Conservation (phyloP, 2,888 invertebrate genomes). For the Microctonus brassicae region DNA sequence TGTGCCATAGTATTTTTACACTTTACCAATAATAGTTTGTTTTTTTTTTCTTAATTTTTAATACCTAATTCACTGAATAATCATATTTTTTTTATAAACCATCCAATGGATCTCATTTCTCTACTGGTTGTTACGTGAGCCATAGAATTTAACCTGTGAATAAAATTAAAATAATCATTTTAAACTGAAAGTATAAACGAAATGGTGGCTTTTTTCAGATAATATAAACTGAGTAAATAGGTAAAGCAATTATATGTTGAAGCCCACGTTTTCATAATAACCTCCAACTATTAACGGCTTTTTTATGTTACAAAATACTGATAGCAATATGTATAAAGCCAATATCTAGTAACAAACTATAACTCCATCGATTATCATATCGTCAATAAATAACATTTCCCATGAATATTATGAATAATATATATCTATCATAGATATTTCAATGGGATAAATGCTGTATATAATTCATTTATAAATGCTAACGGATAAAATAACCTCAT, state of each 20-base stretch:
- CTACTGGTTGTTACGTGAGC: background rate
- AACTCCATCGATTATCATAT: background rate
- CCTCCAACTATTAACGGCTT: slow-evolving; percentile 5
- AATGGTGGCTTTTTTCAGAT: background rate
- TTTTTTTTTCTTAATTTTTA: no score
- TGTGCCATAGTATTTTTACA: slow-evolving; percentile 62
- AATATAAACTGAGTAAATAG: background rate
- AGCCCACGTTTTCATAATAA: background rate
- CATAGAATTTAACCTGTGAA: slow-evolving; percentile 19
- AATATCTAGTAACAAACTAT: background rate
- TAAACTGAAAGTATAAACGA: background rate
- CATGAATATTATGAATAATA: background rate
- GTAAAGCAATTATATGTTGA: background rate
- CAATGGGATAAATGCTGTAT: background rate
- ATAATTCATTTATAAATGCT: background rate
- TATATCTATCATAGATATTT: no score
- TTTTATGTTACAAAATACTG: no score
- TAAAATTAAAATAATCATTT: background rate
- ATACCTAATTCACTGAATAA: slow-evolving; percentile 14
- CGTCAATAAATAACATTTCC: background rate
- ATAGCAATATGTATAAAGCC: background rate
- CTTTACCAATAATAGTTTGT: slow-evolving; percentile 6
- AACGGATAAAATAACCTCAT: slow-evolving; percentile 18
- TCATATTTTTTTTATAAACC: slow-evolving; percentile 15
- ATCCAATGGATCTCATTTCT: background rate